Evolutionary conservation across 2,113 vertebrate species (phyloP).

Genomic region (Peromyscus polionotus): DNA sequence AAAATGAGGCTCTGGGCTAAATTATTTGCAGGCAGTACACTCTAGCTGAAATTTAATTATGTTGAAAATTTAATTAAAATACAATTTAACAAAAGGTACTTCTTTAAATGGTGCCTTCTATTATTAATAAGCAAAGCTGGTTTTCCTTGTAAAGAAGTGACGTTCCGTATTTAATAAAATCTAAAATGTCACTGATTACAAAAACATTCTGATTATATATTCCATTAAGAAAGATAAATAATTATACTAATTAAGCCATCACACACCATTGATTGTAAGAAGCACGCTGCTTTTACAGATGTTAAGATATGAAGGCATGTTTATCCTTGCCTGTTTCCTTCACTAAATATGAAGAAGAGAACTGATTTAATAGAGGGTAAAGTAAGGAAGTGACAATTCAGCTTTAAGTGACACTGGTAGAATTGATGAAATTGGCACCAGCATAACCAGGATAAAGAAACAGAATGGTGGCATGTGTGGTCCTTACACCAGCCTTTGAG

Average conservation of each 20-base stretch:
- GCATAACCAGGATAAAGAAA: not conserved
- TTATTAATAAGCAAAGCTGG: conserved; percentile 59
- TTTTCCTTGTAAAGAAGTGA: conserved; percentile 63
- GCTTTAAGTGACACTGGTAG: not conserved
- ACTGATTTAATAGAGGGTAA: not conserved
- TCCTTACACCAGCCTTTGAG: not conserved
- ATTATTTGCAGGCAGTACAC: not conserved
- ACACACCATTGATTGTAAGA: not conserved
- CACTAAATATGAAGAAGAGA: conserved; percentile 15
- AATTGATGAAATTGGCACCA: not conserved
- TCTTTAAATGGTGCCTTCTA: conserved; percentile 65
- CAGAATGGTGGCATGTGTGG: too few relatives aligned
- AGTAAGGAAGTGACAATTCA: not conserved
- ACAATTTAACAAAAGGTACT: conserved; percentile 69
- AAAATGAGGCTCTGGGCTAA: conserved; percentile 2
- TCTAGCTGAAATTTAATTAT: conserved; percentile 68
- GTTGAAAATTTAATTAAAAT: conserved; percentile 74
- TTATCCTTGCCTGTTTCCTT: not conserved
- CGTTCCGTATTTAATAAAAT: conserved; percentile 66
- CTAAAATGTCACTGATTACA: conserved; percentile 66
- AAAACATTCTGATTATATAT: conserved; percentile 50
- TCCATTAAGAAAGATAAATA: conserved; percentile 71
- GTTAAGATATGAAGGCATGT: not conserved
- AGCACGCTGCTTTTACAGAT: conserved; percentile 46
- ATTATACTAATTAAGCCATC: conserved; percentile 60